phyloP scores from a whole-genome alignment of 53 echinoderm and acorn worm species.

The Arbacia lixula region DNA sequence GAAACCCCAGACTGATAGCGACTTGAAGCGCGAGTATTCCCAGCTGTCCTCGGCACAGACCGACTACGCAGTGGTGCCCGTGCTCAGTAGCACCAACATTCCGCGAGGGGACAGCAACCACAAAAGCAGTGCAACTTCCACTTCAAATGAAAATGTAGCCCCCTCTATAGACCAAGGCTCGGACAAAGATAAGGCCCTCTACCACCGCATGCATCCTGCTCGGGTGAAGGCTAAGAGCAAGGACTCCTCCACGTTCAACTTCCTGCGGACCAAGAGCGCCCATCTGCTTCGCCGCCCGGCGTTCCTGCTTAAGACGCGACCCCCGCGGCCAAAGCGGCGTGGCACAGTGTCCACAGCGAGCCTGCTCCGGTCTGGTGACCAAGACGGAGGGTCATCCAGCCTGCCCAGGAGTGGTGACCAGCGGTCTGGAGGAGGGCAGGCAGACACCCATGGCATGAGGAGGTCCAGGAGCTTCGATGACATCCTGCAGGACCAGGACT shows the following conservation, averaged over 20 bases:
- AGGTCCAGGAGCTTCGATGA: conserved; percentile 48
- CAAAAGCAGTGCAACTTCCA: background rate
- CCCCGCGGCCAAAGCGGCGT: conserved; percentile 7
- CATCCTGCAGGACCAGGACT: conserved; percentile 37
- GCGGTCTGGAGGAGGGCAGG: background rate
- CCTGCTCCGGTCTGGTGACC: background rate
- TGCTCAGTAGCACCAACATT: too few species aligned
- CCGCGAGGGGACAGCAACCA: too few species aligned
- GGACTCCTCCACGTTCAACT: background rate
- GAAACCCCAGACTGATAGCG: conserved; percentile 39
- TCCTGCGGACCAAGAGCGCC: conserved; percentile 37
- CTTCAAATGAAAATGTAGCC: background rate
- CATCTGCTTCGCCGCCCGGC: conserved; percentile 27
- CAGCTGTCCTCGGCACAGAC: background rate
- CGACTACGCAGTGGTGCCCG: conserved; percentile 36
- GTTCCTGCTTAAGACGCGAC: background rate
- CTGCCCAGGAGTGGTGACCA: conserved; percentile 20
- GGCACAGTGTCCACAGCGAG: conserved; percentile 28
- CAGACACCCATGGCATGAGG: conserved; percentile 14
- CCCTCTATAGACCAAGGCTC: background rate
- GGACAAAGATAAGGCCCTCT: conserved; percentile 8
- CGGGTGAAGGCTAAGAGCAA: background rate
- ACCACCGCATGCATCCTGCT: conserved; percentile 25
- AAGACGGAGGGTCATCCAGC: conserved; percentile 22
- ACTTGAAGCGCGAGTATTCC: conserved; percentile 30